Base-by-base conservation (phyloP, 2,797 vertebrate species). In the Eulemur albifrons region DNA sequence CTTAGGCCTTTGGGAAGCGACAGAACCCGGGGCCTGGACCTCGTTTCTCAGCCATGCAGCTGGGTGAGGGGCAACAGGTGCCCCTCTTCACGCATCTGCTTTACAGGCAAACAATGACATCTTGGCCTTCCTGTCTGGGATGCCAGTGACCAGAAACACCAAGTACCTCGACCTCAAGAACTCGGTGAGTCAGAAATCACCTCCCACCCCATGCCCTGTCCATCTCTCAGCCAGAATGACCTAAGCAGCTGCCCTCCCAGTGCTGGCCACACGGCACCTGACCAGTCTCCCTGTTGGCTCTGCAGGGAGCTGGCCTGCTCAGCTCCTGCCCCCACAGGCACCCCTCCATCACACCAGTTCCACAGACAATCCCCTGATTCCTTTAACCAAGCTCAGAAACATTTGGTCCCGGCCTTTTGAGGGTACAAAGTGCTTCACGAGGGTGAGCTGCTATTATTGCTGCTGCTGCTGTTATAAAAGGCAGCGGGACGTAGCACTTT, bases 101-200 rank as follows among this genome's bases (percentile, higher is more conserved):
- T 98, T 97, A 9, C 97, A 99, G 99, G 99, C 99, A 77, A 99
- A 99, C 99, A 99, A 99, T 92, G 99, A 99, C 97, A 99, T 99
- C 98, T 98, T 99, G 98, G 99, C 99, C 93, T 99, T 99, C 98
- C 98, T 99, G 92, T 99, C 99, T n/a, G 99, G 99, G 96, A 99
- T 99, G 99, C 99, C 99, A 12, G 99, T 99, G 85, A 99, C 99
- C 89, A 99, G 99, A 90, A 99, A 99, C 96, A 99, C 99, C 4
- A 99, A 99, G 98, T 99, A 99, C 98, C 99, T 99, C 98, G 99
- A 99, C 98, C 99, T 99, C 95, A 99, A 99, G 98, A 99, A 99
- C 76, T 98, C 99, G 87, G 99, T 99, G 98, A 99, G 99, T 99
- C 43, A 0, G 35, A 8, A 83, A 2, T 32, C 54, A 0, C 65